Conservation (phyloP, 2,113 vertebrate genomes). For the Serilophus lunatus region DNA sequence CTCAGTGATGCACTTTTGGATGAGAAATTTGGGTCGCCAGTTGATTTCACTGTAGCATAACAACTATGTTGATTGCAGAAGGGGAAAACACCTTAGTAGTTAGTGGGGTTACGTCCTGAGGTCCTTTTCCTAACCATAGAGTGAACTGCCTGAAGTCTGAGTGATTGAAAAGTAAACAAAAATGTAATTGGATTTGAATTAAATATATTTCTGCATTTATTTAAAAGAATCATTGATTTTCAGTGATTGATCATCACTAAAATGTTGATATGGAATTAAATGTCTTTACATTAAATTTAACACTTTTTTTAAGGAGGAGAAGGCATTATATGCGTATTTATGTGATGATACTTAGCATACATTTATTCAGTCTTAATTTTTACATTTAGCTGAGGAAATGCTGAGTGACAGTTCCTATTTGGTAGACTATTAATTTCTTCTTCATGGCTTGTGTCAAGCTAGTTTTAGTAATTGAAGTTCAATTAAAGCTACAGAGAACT, state of each 20-base stretch:
- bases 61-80: neutral
- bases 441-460: conserved; percentile 45
- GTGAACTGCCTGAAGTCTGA: neutral
- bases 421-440: conserved; percentile 55
- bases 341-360: conserved; percentile 46
- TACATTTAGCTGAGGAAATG: conserved; percentile 54
- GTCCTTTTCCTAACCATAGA: neutral
- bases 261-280: conserved; percentile 29
- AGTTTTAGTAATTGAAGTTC: conserved; percentile 59
- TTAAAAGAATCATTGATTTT: conserved; percentile 18
- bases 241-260: neutral
- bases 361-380: conserved; percentile 67
- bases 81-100: neutral
- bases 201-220: neutral
- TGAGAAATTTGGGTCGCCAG: neutral
- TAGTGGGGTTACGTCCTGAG: neutral
- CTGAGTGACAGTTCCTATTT: conserved; percentile 62
- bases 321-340: conserved; percentile 60
- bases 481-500: conserved; percentile 26
- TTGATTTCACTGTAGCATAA: neutral
- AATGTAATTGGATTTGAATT: neutral
- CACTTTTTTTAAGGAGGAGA: neutral
- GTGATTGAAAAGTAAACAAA: conserved; percentile 12
- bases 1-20: neutral
- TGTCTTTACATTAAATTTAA: conserved; percentile 29